Percentiles rank a stretch among this genome's conserved stretches.
These are phyloP conservation scores for Nasonia giraulti DNA, from an alignment of 1,140 invertebrate species.

Conservation along the genomic window DNA sequence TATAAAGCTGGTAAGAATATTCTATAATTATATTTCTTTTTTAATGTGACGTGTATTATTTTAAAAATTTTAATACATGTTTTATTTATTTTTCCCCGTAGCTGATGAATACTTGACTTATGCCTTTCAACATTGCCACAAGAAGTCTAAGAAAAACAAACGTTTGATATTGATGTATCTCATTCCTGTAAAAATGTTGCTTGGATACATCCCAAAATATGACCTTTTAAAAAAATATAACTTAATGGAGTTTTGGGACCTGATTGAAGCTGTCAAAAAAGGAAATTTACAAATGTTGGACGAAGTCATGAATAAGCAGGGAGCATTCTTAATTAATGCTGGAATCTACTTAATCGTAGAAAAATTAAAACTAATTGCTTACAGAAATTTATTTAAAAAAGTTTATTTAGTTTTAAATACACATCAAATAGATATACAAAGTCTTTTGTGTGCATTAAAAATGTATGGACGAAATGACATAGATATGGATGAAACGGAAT, in stretches of 20 bases:
- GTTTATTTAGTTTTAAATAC: conserved; percentile 91
- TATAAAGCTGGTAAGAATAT: conserved; percentile 83
- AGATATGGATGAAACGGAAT: conserved; percentile 95
- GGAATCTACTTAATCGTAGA: conserved; percentile 98
- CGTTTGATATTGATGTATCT: conserved; percentile 95
- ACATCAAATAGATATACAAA: conserved; percentile 92
- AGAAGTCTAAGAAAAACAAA: conserved; percentile 90
- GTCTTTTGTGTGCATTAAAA: conserved; percentile 87
- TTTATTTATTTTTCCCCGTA: conserved; percentile 68
- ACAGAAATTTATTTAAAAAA: conserved; percentile 97
- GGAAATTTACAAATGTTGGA: conserved; percentile 92
- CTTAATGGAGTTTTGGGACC: conserved; percentile 91
- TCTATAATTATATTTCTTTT: neutral
- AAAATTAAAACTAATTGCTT: conserved; percentile 95
- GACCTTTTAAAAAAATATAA: conserved; percentile 91
- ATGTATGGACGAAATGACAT: conserved; percentile 89
- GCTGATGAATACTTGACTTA: conserved; percentile 94
- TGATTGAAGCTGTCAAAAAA: conserved; percentile 89
- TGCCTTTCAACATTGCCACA: conserved; percentile 94
- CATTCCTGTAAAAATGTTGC: conserved; percentile 97
- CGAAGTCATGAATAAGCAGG: conserved; percentile 88
- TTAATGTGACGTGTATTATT: neutral
- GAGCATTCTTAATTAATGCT: conserved; percentile 94
- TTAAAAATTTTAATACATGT: neutral
- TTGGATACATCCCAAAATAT: conserved; percentile 92